These are phyloP conservation scores for Melanerpes aurifrons DNA, from an alignment of 2,113 vertebrate species.

Conservation along the genomic window DNA sequence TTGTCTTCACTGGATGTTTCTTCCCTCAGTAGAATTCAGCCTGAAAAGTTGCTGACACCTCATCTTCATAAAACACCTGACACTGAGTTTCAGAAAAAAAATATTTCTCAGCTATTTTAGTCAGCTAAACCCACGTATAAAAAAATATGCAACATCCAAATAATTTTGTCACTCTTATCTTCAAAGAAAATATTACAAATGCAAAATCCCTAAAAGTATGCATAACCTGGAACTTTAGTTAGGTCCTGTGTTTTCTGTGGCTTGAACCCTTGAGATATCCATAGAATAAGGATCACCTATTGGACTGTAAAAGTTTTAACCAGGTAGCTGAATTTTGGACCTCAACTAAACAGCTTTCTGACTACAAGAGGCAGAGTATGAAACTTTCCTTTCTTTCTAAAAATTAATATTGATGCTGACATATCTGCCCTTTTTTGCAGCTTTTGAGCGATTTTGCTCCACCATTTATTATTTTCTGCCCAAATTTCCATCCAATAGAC, in stretches of 20 bases:
- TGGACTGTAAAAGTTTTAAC: background rate
- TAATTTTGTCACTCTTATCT: background rate
- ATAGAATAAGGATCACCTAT: background rate
- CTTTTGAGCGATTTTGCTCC: background rate
- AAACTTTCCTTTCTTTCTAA: background rate
- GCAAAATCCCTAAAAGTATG: background rate
- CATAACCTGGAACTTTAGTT: background rate
- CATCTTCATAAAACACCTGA: background rate
- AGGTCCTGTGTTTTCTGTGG: background rate
- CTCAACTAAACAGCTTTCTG: background rate
- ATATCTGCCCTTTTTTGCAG: background rate
- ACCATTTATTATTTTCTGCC: conserved; percentile 12
- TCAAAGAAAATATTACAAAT: background rate
- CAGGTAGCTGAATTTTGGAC: background rate
- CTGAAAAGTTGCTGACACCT: background rate
- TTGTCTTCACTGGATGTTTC: background rate
- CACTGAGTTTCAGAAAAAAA: background rate
- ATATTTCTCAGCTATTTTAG: background rate
- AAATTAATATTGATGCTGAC: background rate
- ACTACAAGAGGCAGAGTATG: background rate
- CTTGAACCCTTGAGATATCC: background rate
- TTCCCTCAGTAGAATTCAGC: background rate
- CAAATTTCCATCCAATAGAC: background rate
- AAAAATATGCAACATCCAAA: background rate
- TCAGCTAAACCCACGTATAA: background rate